Percentiles rank a stretch among this genome's conserved stretches.
These are phyloP conservation scores for Platysternon megacephalum DNA, from an alignment of 2,113 vertebrate genomes.

Conservation along the genomic window DNA sequence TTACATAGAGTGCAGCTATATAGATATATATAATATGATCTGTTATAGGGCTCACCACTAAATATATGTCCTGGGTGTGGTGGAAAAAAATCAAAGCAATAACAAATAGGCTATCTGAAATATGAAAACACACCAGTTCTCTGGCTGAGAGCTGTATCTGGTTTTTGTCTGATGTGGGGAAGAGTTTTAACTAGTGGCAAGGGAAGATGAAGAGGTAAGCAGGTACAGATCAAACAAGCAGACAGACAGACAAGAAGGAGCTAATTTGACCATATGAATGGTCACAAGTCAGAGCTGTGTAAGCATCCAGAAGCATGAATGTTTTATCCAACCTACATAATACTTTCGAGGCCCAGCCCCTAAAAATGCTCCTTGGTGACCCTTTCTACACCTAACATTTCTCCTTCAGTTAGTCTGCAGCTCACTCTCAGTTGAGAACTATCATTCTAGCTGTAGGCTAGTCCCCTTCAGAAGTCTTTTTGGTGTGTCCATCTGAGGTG, in stretches of 20 bases:
- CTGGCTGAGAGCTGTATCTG: not conserved
- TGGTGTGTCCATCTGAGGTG: not conserved
- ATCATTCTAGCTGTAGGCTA: not conserved
- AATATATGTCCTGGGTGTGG: not conserved
- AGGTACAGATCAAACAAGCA: not conserved
- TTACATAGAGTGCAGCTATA: not conserved
- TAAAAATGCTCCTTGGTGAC: not conserved
- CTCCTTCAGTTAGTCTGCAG: not conserved
- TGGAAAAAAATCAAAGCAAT: not conserved
- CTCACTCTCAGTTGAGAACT: not conserved
- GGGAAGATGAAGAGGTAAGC: not conserved
- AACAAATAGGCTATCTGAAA: not conserved
- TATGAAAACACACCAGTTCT: not conserved
- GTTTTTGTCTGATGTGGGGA: not conserved
- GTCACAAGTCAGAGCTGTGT: not conserved
- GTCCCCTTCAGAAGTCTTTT: not conserved
- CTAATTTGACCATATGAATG: not conserved
- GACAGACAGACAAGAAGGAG: not conserved
- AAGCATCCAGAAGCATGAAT: not conserved
- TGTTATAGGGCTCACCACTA: not conserved
- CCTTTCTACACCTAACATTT: not conserved
- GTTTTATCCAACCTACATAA: not conserved
- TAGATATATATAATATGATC: not conserved
- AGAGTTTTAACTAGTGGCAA: not conserved
- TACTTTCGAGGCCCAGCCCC: not conserved